These are phyloP conservation scores for Oxycera nigricornis DNA, from an alignment of 2,888 invertebrate species.

Conservation along the genomic window DNA sequence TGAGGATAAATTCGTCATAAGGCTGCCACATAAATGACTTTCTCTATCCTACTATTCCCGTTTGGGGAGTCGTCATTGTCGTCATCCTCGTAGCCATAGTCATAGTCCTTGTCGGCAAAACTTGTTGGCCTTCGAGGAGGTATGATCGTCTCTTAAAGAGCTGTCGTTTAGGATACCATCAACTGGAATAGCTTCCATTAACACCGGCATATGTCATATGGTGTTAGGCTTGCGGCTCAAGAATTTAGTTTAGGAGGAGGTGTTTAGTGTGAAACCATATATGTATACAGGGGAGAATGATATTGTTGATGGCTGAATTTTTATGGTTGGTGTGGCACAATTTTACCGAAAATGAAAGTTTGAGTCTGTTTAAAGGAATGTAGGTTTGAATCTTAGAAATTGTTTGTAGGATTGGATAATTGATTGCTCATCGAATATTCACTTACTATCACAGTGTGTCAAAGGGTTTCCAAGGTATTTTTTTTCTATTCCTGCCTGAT, in stretches of 20 bases:
- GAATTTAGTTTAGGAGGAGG: neutral
- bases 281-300: too few species aligned
- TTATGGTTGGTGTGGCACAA: too few species aligned
- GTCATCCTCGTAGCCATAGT: neutral
- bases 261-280: neutral
- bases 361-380: too few species aligned
- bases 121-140: slow-evolving; percentile 16
- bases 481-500: too few species aligned
- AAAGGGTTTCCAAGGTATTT: too few species aligned
- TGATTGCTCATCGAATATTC: too few species aligned
- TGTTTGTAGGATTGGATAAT: too few species aligned
- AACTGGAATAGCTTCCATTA: slow-evolving; percentile 44
- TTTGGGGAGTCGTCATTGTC: neutral
- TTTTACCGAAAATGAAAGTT: too few species aligned
- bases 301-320: too few species aligned
- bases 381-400: too few species aligned
- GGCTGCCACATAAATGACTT: slow-evolving; percentile 13
- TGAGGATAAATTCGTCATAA: slow-evolving; percentile 43
- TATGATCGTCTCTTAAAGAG: slow-evolving; percentile 34
- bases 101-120: neutral
- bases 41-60: neutral
- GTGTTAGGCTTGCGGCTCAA: slow-evolving; percentile 44
- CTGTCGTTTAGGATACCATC: slow-evolving; percentile 42
- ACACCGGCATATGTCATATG: slow-evolving; percentile 44
- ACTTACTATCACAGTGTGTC: too few species aligned